A percentile compares a stretch with the other conserved stretches of the same genome.
These are phyloP conservation scores for Eubasilissa splendida DNA, from an alignment of 2,888 invertebrate genomes.

Conservation along the genomic window DNA sequence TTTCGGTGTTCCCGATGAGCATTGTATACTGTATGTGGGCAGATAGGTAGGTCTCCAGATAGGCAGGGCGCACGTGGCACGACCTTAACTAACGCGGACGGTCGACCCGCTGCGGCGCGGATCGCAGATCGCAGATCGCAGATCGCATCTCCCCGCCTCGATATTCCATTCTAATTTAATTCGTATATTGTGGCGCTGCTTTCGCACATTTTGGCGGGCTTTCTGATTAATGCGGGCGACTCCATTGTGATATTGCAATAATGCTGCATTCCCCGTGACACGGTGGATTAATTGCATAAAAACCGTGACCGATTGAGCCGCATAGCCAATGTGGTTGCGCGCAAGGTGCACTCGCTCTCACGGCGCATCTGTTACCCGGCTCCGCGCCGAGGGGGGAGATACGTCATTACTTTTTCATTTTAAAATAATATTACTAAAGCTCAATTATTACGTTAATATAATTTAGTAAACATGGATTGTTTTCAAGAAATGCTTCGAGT, in stretches of 20 bases:
- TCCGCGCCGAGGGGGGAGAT: background rate
- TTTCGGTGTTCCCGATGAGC: conserved; percentile 3
- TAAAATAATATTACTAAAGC: background rate
- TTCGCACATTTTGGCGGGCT: conserved; percentile 7
- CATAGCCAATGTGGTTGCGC: conserved; percentile 46
- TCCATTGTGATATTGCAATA: conserved; percentile 27
- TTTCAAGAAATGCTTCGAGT: too few relatives aligned
- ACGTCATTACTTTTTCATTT: conserved; percentile 9
- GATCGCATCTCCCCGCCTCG: conserved; percentile 40
- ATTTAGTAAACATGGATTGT: too few relatives aligned
- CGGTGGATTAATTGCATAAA: conserved; percentile 56
- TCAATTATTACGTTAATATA: too few relatives aligned
- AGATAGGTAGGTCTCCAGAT: background rate
- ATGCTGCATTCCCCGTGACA: conserved; percentile 34
- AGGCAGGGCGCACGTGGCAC: conserved; percentile 49
- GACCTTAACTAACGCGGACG: conserved; percentile 53
- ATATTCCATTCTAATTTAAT: conserved; percentile 47
- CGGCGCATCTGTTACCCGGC: conserved; percentile 24
- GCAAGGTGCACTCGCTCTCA: conserved; percentile 49
- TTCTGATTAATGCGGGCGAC: conserved; percentile 36
- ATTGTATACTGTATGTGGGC: conserved; percentile 1
- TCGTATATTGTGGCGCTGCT: conserved; percentile 38
- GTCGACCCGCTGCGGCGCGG: background rate
- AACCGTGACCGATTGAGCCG: conserved; percentile 56
- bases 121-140: conserved; percentile 18